Base-by-base conservation (phyloP, 1,140 invertebrate genomes). In the Cyphomyrmex costatus region DNA sequence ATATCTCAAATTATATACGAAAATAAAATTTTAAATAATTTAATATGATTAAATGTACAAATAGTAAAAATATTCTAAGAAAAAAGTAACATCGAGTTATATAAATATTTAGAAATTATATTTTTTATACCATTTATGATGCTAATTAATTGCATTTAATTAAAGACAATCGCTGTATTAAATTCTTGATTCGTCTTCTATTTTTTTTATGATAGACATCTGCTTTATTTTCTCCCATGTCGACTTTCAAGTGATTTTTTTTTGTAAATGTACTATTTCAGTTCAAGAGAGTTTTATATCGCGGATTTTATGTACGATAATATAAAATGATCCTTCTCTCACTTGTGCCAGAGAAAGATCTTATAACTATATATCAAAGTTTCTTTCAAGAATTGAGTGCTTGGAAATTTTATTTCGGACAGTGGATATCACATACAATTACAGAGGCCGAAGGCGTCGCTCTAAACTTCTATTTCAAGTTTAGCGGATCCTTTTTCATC, bases 391-490 rank as follows among this genome's bases (percentile, higher is more conserved):
- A 73, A 42, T 74, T 61, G 53, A 71, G 27, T 60, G 19, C 24
- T 60, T 58, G 49, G 36, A 36, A 83, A 74, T 58, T 83, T 83
- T 74, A 83, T 74, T 53, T 82, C 24, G 79, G 66, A 33, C 68
- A 82, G 68, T 73, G 53, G 53, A 83, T 49, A 73, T 83, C 51
- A 74, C 68, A 27, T 73, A 60, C 53, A 83, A 83, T 83, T 83
- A 83, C 12, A 68, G n/a, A 83, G 46, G 53, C 24, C 16, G 66
- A 46, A 61, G 68, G 27, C 53, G 42, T 60, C 49, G 49, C 24
- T 30, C 24, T 24, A 56, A 83, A 73, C 36, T 83, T 58, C 24
- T 60, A 53, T 70, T 60, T 83, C 79, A 73, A 83, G 53, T 83
- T 83, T 56, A 73, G 66, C 36, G 10, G 46, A 71, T 19, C 46